Evolutionary conservation across 2,113 vertebrate species (phyloP).

Genomic region (Toxotes jaculatrix): DNA sequence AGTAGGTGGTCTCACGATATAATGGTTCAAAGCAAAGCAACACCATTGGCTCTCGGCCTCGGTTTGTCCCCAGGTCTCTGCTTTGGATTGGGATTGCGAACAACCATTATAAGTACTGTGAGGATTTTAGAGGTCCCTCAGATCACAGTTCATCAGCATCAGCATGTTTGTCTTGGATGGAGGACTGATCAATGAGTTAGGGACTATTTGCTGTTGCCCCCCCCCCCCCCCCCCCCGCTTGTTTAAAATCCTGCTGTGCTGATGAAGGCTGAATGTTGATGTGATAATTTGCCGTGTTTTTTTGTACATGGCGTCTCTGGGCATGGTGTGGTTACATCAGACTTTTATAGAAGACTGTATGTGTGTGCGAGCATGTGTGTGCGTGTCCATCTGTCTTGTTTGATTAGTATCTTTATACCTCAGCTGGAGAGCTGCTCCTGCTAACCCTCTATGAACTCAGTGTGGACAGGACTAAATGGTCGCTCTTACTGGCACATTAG

Average conservation of each 20-base stretch:
- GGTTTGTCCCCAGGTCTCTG: conserved; percentile 47
- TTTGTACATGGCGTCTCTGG: conserved; percentile 62
- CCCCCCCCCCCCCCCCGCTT: conserved; percentile 5
- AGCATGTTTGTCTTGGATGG: conserved; percentile 73
- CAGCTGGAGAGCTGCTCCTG: conserved; percentile 59
- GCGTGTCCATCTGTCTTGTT: conserved; percentile 67
- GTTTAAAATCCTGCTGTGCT: conserved; percentile 60
- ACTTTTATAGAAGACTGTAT: conserved; percentile 58
- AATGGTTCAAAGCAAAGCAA: conserved; percentile 36
- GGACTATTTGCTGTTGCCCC: conserved; percentile 50
- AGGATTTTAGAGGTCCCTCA: conserved; percentile 54
- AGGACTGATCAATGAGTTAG: conserved; percentile 57
- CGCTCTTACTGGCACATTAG: conserved; percentile 55
- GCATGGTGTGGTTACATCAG: conserved; percentile 63
- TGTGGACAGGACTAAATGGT: conserved; percentile 63
- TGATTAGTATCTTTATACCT: conserved; percentile 70
- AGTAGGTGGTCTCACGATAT: conserved; percentile 63
- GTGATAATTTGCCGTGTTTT: conserved; percentile 69
- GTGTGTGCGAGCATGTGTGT: conserved; percentile 34
- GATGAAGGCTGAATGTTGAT: conserved; percentile 69
- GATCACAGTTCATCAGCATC: conserved; percentile 75
- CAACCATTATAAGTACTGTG: conserved; percentile 38
- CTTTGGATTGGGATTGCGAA: conserved; percentile 37
- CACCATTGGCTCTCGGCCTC: conserved; percentile 46
- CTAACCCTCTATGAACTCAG: conserved; percentile 64